Evolutionary conservation across 1,140 invertebrate genomes (phyloP).

Genomic region (Macrobrachium nipponense): DNA sequence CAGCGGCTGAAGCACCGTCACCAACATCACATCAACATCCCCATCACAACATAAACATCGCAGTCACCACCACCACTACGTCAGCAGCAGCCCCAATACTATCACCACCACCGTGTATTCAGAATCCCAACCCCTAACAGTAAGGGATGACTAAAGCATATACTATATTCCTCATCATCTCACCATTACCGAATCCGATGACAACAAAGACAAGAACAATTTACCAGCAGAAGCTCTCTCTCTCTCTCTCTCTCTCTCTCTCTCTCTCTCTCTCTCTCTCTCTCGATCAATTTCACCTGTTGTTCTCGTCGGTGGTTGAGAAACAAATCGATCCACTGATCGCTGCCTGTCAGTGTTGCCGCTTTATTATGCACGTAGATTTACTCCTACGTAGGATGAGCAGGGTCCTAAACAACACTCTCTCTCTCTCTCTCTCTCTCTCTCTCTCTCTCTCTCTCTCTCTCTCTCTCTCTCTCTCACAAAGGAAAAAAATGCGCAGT

Average conservation of each 20-base stretch:
- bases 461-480: slow-evolving; percentile 8
- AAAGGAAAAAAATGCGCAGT: not conserved
- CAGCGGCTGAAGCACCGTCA: too few relatives aligned
- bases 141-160: too few relatives aligned
- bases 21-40: too few relatives aligned
- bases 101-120: too few relatives aligned
- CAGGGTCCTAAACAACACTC: not conserved
- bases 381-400: not conserved
- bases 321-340: too few relatives aligned
- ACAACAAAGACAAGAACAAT: not conserved
- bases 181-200: not conserved
- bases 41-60: too few relatives aligned
- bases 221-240: slow-evolving; percentile 7
- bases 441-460: slow-evolving; percentile 26
- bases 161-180: too few relatives aligned
- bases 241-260: slow-evolving; percentile 37
- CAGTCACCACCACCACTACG: too few relatives aligned
- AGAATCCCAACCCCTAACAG: too few relatives aligned
- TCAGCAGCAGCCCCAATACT: too few relatives aligned
- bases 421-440: slow-evolving; percentile 19
- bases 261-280: slow-evolving; percentile 35
- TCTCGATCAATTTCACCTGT: slow-evolving; percentile 15
- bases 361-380: not conserved
- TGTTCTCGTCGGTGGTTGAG: not conserved
- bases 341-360: not conserved